Conservation (phyloP, 2,888 invertebrate species). For the Danaus chrysippus region DNA sequence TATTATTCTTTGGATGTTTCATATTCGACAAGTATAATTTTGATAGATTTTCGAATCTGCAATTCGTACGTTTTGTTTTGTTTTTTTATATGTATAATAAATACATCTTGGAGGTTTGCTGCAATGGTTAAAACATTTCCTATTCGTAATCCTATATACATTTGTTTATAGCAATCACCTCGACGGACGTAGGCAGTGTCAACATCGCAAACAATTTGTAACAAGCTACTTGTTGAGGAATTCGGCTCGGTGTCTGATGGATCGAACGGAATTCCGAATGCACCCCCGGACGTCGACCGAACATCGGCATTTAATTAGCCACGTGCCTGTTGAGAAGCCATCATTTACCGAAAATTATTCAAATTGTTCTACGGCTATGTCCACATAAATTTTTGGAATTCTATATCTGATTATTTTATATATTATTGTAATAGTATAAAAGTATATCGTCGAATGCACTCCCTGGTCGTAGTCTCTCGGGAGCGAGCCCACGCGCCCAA, state of each 20-base stretch:
- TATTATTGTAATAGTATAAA: constrained; percentile 15
- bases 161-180: constrained; percentile 8
- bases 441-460: constrained; percentile 52
- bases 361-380: constrained; percentile 62
- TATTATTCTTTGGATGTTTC: too few species aligned
- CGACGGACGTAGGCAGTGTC: constrained; percentile 37
- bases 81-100: too few species aligned
- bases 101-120: too few species aligned
- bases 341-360: constrained; percentile 55
- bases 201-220: constrained; percentile 60
- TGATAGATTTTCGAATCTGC: too few species aligned
- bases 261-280: constrained; percentile 53
- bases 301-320: constrained; percentile 77
- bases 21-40: too few species aligned
- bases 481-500: constrained; percentile 76
- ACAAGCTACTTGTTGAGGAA: constrained; percentile 53
- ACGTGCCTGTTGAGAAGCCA: constrained; percentile 61
- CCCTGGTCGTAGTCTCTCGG: constrained; percentile 64
- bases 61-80: too few species aligned
- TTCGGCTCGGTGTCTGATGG: constrained; percentile 50
- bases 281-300: constrained; percentile 52
- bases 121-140: too few species aligned
- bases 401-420: too few species aligned
- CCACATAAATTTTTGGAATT: constrained; percentile 35
- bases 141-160: too few species aligned